Percentiles rank a stretch among this genome's conserved stretches.
These are phyloP conservation scores for Hirtodrosophila histrioides DNA, from an alignment of 2,888 invertebrate species.

Conservation along the genomic window DNA sequence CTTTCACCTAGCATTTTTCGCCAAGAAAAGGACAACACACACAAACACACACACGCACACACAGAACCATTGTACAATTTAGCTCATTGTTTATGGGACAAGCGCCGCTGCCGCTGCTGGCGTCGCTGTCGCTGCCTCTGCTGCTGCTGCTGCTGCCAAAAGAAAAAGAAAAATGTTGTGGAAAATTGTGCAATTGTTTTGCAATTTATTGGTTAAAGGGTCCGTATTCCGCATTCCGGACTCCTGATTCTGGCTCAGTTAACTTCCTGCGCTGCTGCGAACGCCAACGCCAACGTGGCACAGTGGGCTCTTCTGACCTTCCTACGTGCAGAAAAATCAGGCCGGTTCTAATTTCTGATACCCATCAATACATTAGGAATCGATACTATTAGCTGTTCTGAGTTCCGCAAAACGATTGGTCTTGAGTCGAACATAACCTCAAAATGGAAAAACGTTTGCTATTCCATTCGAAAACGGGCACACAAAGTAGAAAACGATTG, in stretches of 20 bases:
- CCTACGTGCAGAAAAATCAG: too few relatives aligned
- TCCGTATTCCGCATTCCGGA: slow-evolving; percentile 16
- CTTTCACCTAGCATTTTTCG: slow-evolving; percentile 73
- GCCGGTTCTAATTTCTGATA: too few relatives aligned
- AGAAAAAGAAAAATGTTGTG: slow-evolving; percentile 59
- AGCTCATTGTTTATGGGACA: slow-evolving; percentile 75
- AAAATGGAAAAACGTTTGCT: too few relatives aligned
- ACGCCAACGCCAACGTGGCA: slow-evolving; percentile 13
- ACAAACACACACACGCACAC: slow-evolving; percentile 3
- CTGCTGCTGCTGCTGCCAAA: slow-evolving; percentile 9
- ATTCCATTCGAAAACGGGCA: too few relatives aligned
- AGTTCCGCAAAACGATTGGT: too few relatives aligned
- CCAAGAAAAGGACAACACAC: slow-evolving; percentile 74
- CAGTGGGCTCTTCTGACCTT: too few relatives aligned
- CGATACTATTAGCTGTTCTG: too few relatives aligned
- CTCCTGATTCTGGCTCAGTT: not conserved
- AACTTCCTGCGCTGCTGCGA: slow-evolving; percentile 32
- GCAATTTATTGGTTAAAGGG: slow-evolving; percentile 77
- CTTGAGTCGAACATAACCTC: too few relatives aligned
- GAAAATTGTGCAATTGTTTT: slow-evolving; percentile 79
- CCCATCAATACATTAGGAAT: too few relatives aligned
- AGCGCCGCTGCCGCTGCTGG: slow-evolving; percentile 40
- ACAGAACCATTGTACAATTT: slow-evolving; percentile 61
- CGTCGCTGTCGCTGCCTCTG: slow-evolving; percentile 9
- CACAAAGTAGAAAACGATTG: too few relatives aligned